A percentile compares a stretch with the other conserved stretches of the same genome.
These are phyloP conservation scores for Muscina levida DNA, from an alignment of 2,888 invertebrate species.

Conservation along the genomic window DNA sequence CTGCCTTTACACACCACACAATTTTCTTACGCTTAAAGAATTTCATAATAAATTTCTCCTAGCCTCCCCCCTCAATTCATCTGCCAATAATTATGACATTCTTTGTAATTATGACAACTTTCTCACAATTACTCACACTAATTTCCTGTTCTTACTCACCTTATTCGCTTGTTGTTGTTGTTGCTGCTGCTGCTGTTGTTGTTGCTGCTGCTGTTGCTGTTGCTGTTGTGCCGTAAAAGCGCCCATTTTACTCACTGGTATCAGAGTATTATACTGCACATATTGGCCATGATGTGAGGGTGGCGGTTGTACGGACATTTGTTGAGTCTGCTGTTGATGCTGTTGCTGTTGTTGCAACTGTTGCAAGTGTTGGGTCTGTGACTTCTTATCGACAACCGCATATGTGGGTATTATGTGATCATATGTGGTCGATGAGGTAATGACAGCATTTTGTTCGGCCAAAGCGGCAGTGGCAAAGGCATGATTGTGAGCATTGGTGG, in stretches of 20 bases:
- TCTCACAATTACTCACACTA: neutral
- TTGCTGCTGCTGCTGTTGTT: conserved; percentile 70
- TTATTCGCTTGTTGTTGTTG: conserved; percentile 74
- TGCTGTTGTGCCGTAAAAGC: conserved; percentile 72
- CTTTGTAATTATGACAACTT: conserved; percentile 53
- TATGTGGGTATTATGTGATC: conserved; percentile 79
- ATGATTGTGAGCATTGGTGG: conserved; percentile 78
- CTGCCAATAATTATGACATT: too few relatives aligned
- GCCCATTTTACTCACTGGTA: conserved; percentile 79
- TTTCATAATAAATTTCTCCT: too few relatives aligned
- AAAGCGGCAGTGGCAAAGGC: conserved; percentile 79
- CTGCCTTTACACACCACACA: too few relatives aligned
- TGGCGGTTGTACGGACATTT: conserved; percentile 68
- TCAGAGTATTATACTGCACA: conserved; percentile 79
- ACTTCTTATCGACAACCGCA: conserved; percentile 78
- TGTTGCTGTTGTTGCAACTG: conserved; percentile 69
- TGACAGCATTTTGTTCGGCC: conserved; percentile 79
- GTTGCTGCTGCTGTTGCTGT: conserved; percentile 68
- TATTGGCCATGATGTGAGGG: conserved; percentile 75
- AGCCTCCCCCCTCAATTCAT: too few relatives aligned
- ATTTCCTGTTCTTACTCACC: conserved; percentile 68
- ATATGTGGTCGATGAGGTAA: conserved; percentile 76
- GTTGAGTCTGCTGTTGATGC: conserved; percentile 66
- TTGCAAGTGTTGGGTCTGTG: conserved; percentile 70
- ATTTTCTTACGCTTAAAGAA: too few relatives aligned